phyloP scores from a whole-genome alignment of 2,113 vertebrate genomes.

The Peromyscus leucopus region DNA sequence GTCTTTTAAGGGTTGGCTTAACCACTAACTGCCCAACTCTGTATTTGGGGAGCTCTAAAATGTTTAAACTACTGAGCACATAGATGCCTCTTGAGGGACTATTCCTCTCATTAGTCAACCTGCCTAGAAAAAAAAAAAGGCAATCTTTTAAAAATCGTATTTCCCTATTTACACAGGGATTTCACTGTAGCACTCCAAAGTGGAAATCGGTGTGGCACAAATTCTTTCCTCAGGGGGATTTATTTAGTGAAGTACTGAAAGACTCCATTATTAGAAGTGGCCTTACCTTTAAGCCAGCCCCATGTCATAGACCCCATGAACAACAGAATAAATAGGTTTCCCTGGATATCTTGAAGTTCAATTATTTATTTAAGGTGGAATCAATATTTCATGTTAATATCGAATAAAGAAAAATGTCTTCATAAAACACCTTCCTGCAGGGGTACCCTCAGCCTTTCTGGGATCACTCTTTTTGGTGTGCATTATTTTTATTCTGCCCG shows the following conservation, averaged over 20 bases:
- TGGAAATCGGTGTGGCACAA: constrained; percentile 63
- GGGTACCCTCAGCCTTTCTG: background rate
- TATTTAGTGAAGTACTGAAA: constrained; percentile 61
- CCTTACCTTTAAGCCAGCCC: constrained; percentile 56
- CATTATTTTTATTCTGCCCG: background rate
- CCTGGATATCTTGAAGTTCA: constrained; percentile 62
- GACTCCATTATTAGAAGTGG: constrained; percentile 64
- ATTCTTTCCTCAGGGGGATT: constrained; percentile 55
- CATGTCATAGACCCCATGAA: background rate
- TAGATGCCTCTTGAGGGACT: background rate
- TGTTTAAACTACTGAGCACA: background rate
- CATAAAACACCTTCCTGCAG: constrained; percentile 25
- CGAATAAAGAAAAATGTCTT: constrained; percentile 56
- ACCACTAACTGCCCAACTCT: background rate
- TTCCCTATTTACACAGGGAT: constrained; percentile 54
- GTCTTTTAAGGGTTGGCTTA: background rate
- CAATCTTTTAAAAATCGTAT: constrained; percentile 46
- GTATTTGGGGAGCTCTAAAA: background rate
- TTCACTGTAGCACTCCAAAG: constrained; percentile 43
- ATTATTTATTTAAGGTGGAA: constrained; percentile 69
- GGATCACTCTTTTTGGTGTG: background rate
- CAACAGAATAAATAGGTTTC: constrained; percentile 56
- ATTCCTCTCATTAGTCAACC: constrained; percentile 54
- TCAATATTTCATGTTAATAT: constrained; percentile 70
- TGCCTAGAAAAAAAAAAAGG: constrained; percentile 27